Conservation (phyloP, 2,888 invertebrate species). For the Dicranocentrus wangi region DNA sequence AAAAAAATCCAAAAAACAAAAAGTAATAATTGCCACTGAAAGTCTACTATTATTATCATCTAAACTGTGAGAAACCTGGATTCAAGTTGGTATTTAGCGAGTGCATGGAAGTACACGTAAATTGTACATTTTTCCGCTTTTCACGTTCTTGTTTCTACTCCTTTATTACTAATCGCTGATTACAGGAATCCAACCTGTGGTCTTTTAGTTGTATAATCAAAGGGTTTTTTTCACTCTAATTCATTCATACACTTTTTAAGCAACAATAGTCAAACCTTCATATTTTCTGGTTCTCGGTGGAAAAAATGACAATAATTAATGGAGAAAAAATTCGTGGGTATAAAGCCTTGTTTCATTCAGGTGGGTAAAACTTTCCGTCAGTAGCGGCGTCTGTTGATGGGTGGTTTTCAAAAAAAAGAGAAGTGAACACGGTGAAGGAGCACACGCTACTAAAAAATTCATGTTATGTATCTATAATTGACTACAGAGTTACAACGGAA, state of each 20-base stretch:
- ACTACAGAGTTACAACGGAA: neutral
- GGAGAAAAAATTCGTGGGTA: conserved; percentile 22
- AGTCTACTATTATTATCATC: no score
- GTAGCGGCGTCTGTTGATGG: conserved; percentile 36
- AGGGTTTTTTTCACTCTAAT: conserved; percentile 19
- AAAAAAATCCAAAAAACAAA: no score
- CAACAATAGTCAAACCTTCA: no score
- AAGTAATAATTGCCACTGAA: no score
- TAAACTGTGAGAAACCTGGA: conserved; percentile 6
- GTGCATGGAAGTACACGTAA: conserved; percentile 35
- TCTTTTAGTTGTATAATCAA: conserved; percentile 21
- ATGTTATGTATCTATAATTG: conserved; percentile 47
- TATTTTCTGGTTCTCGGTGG: conserved; percentile 5
- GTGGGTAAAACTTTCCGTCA: neutral
- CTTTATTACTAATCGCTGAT: conserved; percentile 64
- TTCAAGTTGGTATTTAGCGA: neutral
- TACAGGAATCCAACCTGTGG: conserved; percentile 43
- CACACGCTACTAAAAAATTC: conserved; percentile 61
- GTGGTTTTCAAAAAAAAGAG: conserved; percentile 8
- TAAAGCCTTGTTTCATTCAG: conserved; percentile 13
- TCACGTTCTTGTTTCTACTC: conserved; percentile 54
- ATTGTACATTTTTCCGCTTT: conserved; percentile 37
- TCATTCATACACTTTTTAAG: neutral
- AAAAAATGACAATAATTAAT: conserved; percentile 57
- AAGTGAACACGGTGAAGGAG: conserved; percentile 33